Base-by-base conservation (phyloP, 64 coral and sea anemone genomes). In the Stichodactyla helianthus region DNA sequence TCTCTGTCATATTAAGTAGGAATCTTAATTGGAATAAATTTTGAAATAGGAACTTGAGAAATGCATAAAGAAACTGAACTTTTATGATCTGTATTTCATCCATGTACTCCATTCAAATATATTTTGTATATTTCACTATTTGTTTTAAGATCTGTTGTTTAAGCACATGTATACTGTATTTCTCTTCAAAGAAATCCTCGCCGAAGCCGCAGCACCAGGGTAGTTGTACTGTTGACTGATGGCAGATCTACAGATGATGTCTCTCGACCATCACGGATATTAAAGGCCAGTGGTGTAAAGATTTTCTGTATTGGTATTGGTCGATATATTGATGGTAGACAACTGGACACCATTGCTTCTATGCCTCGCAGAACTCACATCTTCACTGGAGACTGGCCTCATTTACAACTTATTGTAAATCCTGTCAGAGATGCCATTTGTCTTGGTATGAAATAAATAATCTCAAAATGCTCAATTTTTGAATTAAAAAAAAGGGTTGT, bases 261-360 rank as follows among this genome's bases (percentile, higher is more conserved):
- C 28, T 63, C 84, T 13, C 55, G 68, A 53, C 90, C 90, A 50
- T 80, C 90, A 50, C 87, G 84, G 50, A 59, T 58, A 18, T 83
- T 92, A 53, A 86, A 92, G 54, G 85, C 90, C 7, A 82, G 60
- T 59, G 90, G 90, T 55, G 90, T 92, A 6, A 82, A 86, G 59
- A 92, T 92, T 31, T 92, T 87, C 53, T 64, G 58, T 67, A 52
- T 92, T 35, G 90, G 90, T 14, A 79, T 92, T 79, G 90, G 90
- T 64, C 77, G 90, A 13, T 92, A 92, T 55, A 92, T 92, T 76
- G 87, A 92, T 77, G 90, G 90, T 61, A 82, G 85, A 74, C 85
- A 92, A 59, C 53, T 92, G 79, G 90, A 92, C 31, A 82, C 67
- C 13, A 87, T 92, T 79, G 84, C 90, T 20, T 92, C 90, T 58